A percentile compares a stretch with the other conserved stretches of the same genome.
Evolutionary conservation across 35 echinoderm and acorn worm genomes (phyloP).

Genomic region (Stichopus chloronotus): DNA sequence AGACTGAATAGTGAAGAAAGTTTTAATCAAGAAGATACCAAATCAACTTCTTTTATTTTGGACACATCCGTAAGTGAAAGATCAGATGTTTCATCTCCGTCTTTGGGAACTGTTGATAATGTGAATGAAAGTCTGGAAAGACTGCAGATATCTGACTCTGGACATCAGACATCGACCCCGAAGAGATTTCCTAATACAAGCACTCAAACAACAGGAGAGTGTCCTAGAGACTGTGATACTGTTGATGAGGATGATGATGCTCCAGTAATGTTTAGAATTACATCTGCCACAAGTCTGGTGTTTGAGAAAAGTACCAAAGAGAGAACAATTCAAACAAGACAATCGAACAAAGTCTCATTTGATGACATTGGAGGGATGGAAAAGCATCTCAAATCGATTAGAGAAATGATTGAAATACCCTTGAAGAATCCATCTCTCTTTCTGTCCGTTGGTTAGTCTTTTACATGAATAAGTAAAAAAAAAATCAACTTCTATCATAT

Average conservation of each 20-base stretch:
- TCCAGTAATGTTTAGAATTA: conserved; percentile 55
- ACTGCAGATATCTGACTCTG: conserved; percentile 18
- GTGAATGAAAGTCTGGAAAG: conserved; percentile 53
- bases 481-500: background rate
- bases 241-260: conserved; percentile 22
- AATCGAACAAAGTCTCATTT: conserved; percentile 64
- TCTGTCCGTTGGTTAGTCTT: conserved; percentile 79
- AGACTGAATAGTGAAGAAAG: background rate
- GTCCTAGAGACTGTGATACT: background rate
- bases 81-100: no score
- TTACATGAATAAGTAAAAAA: background rate
- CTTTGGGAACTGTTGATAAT: background rate
- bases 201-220: background rate
- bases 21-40: background rate
- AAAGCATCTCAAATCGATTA: conserved; percentile 78
- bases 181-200: background rate
- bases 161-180: conserved; percentile 32
- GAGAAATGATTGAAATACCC: conserved; percentile 79
- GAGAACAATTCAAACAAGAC: background rate
- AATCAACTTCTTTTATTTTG: background rate
- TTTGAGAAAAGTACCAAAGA: conserved; percentile 6
- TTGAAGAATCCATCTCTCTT: conserved; percentile 85
- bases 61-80: background rate
- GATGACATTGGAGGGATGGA: conserved; percentile 87
- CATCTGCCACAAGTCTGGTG: conserved; percentile 37